Conservation (phyloP, 92 coral and sea anemone genomes). For the Epizoanthus ramosus region DNA sequence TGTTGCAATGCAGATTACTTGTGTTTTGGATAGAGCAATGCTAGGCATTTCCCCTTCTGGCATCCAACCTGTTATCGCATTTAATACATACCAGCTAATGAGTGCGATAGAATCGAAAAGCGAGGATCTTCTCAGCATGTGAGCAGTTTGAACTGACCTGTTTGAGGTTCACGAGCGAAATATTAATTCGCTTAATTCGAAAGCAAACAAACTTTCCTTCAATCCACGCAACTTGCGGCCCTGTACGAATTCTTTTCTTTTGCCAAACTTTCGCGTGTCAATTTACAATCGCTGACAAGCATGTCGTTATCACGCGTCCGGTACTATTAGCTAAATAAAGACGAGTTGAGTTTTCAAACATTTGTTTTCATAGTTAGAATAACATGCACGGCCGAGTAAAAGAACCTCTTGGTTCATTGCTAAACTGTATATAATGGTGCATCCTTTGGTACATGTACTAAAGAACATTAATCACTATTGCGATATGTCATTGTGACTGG, state of each 20-base stretch:
- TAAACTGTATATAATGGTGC: background rate
- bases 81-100: conserved; percentile 28
- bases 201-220: background rate
- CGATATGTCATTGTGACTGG: background rate
- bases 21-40: conserved; percentile 16
- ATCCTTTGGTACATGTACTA: background rate
- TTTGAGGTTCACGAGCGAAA: background rate
- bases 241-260: background rate
- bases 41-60: conserved; percentile 46
- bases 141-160: background rate
- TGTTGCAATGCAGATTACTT: conserved; percentile 35
- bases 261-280: conserved; percentile 16
- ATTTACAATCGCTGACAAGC: conserved; percentile 34
- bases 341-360: conserved; percentile 14
- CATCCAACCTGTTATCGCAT: conserved; percentile 32
- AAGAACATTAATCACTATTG: background rate
- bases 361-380: conserved; percentile 12
- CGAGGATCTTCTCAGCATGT: conserved; percentile 10
- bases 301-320: conserved; percentile 36
- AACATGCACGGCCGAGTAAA: background rate
- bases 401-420: background rate
- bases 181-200: background rate
- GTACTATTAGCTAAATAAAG: conserved; percentile 12
- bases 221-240: background rate
- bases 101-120: background rate